Evolutionary conservation across 1,140 invertebrate genomes (phyloP), one percentile per base, ranked within the genome.

Genomic region (Maconellicoccus hirsutus): DNA sequence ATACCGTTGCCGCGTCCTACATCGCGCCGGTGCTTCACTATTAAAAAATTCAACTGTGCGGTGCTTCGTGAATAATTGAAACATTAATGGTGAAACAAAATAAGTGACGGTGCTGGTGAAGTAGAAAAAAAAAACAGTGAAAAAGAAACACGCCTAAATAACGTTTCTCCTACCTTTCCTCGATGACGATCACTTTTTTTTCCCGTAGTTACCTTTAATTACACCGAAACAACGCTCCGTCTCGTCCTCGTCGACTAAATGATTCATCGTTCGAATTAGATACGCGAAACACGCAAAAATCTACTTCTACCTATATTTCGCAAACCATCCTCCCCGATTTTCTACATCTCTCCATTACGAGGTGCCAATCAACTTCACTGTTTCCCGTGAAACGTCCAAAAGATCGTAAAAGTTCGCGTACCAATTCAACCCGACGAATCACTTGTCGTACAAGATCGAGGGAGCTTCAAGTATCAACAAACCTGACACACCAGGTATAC

Each of bases 401-500:
- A 3, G 2, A 16, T 8, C n/a, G n/a, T n/a, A n/a, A n/a, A n/a
- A n/a, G n/a, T n/a, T n/a, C n/a, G n/a, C n/a, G n/a, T n/a, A n/a
- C n/a, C n/a, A n/a, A n/a, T n/a, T n/a, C n/a, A n/a, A n/a, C n/a
- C n/a, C n/a, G n/a, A n/a, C n/a, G n/a, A n/a, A n/a, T n/a, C n/a
- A n/a, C n/a, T n/a, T n/a, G n/a, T n/a, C n/a, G n/a, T n/a, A n/a
- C n/a, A n/a, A n/a, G n/a, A n/a, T n/a, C 12, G 29, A 33, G 29
- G 29, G 12, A 33, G 12, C 29, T 33, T 33, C 3, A 3, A 33
- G 29, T 33, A 12, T 19, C 16, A 52, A 16, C 42, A 19, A 52
- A 52, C 42, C 42, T 52, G 42, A 52, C 16, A 19, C 42, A 38
- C 12, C 42, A 19, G 42, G 12, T 6, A 19, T 16, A 84, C 93